Base-by-base conservation (phyloP, 1,140 invertebrate species). In the Orussus abietinus region DNA sequence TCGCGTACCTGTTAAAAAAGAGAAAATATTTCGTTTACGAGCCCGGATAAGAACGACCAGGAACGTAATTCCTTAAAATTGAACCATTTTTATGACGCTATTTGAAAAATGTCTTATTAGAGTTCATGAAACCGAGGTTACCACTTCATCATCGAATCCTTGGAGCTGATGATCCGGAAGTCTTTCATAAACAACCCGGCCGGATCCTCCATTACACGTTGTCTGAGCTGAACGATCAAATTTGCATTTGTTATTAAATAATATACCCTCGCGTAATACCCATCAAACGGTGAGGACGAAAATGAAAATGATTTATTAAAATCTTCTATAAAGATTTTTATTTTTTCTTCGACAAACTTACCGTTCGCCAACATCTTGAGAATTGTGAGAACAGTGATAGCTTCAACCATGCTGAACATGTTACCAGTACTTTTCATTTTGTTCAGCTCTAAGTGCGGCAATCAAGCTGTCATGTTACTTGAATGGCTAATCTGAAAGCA, bases 131-230 rank as follows among this genome's bases (percentile, higher is more conserved):
- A 51, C 76, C 79, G n/a, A n/a, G n/a, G n/a, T 73, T 70, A 92
- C 88, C 54, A 90, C 82, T 64, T 92, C 88, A 61, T 90, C 87
- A 54, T 90, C 87, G 53, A 89, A 90, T 38, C 86, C 88, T 72
- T 90, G 87, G 22, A 92, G 76, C 64, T 92, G 88, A 57, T 90
- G 87, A 66, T 92, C 89, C 12, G 88, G 87, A 56, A 93, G 66
- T 66, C 89, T 79, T 71, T 93, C 90, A 56, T 92, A 93, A 64
- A 90, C 85, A 11, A 92, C 81, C 58, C 88, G 79, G 12, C 90
- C 90, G 33, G 72, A 66, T 26, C 89, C 89, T 68, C 89, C 85
- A 62, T 92, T 92, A 64, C 90, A 93, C 39, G 87, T 89, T 49
- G 87, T 92, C 83, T 92, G 90, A 45, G 86, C 88, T 89, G 68